Conservation (phyloP, 1,140 invertebrate species). For the Streblospio benedicti region DNA sequence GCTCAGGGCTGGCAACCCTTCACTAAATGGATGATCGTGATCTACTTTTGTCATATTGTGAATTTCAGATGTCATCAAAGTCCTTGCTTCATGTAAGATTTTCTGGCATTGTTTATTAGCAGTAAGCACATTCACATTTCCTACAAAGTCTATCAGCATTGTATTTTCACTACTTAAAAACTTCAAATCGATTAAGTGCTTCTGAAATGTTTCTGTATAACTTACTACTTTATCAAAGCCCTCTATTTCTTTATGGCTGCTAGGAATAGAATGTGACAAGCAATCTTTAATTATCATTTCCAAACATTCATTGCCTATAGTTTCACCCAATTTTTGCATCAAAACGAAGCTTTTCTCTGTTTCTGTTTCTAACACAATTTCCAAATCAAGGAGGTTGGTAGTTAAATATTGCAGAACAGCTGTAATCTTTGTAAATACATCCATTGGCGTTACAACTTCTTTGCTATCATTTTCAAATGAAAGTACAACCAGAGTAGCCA, state of each 20-base stretch:
- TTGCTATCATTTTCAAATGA: too few species aligned
- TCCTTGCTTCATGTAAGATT: constrained; percentile 60
- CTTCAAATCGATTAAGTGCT: constrained; percentile 49
- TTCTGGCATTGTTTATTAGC: constrained; percentile 67
- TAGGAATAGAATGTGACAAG: constrained; percentile 65
- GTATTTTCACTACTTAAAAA: constrained; percentile 46
- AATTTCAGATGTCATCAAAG: constrained; percentile 71
- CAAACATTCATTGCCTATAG: constrained; percentile 57
- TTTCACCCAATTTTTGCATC: constrained; percentile 55
- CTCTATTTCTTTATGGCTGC: constrained; percentile 60
- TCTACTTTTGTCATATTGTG: constrained; percentile 61
- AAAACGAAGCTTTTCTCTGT: too few species aligned
- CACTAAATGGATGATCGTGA: constrained; percentile 28
- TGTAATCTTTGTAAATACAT: too few species aligned
- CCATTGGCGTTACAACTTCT: too few species aligned
- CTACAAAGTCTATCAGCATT: constrained; percentile 58
- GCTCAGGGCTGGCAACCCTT: constrained; percentile 22
- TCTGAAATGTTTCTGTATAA: constrained; percentile 60
- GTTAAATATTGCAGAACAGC: too few species aligned
- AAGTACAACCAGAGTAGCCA: too few species aligned
- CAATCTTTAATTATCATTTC: constrained; percentile 64
- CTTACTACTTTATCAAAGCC: constrained; percentile 57
- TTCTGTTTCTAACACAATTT: too few species aligned
- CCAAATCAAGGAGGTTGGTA: too few species aligned
- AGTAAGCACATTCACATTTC: constrained; percentile 69